phyloP scores from a whole-genome alignment of 2,113 vertebrate species.

The Lepisosteus osseus region DNA sequence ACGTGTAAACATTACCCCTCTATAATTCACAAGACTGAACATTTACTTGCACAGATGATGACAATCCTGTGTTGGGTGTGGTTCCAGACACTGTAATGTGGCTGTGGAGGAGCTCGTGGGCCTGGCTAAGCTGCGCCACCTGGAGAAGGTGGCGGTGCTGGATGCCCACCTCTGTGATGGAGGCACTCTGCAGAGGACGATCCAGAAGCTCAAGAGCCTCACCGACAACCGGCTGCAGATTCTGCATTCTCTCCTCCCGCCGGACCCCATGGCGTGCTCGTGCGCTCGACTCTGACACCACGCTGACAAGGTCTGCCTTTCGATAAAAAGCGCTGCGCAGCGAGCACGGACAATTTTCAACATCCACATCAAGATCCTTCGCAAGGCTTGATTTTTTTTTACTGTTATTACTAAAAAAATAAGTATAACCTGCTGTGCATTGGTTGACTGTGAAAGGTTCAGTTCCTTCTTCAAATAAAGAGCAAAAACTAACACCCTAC shows the following conservation, averaged over 20 bases:
- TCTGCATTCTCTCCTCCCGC: conserved; percentile 3
- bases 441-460: no score
- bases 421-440: no score
- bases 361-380: no score
- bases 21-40: no score
- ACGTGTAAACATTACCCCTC: no score
- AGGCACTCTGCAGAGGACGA: conserved; percentile 13
- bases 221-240: conserved; percentile 33
- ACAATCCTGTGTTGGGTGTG: not conserved
- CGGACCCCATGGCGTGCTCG: conserved; percentile 20
- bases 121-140: conserved; percentile 21
- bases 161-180: conserved; percentile 9
- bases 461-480: no score
- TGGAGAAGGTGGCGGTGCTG: conserved; percentile 35
- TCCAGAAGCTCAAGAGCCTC: conserved; percentile 15
- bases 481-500: no score
- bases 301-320: not conserved
- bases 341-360: no score
- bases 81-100: conserved; percentile 29
- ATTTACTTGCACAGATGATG: not conserved
- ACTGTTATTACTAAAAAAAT: no score
- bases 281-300: conserved; percentile 20
- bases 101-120: conserved; percentile 21
- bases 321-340: no score
- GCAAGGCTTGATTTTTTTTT: no score